phyloP scores from a whole-genome alignment of 1,140 invertebrate species.

The Gonioctena quinquepunctata region DNA sequence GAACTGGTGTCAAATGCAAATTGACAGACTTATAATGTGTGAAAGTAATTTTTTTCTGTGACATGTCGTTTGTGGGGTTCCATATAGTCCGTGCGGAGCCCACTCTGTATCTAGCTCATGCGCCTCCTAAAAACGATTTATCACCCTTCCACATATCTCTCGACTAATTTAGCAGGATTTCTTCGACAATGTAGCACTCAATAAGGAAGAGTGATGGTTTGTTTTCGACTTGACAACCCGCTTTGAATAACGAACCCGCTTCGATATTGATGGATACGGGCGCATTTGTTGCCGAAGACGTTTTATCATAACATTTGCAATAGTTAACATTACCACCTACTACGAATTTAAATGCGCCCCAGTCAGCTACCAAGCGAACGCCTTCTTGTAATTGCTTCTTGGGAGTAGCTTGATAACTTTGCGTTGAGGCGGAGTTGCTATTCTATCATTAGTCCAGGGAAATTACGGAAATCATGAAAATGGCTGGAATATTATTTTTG shows the following conservation, averaged over 20 bases:
- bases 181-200: conserved; percentile 9
- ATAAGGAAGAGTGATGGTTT: conserved; percentile 30
- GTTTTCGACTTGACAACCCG: conserved; percentile 23
- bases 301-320: conserved; percentile 28
- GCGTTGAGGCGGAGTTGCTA: not conserved
- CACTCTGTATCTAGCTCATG: too few species aligned
- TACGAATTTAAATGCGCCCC: conserved; percentile 17
- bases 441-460: not conserved
- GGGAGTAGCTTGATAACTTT: not conserved
- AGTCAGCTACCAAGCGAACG: conserved; percentile 26
- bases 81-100: too few species aligned
- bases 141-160: not conserved
- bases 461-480: too few species aligned
- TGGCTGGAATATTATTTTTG: too few species aligned
- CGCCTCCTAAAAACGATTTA: not conserved
- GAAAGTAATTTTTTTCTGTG: too few species aligned
- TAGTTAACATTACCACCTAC: conserved; percentile 31
- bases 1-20: too few species aligned
- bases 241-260: conserved; percentile 29
- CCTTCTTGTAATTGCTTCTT: conserved; percentile 12
- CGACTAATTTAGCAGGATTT: conserved; percentile 21
- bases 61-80: too few species aligned
- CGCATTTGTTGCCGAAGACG: conserved; percentile 24
- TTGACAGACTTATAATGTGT: too few species aligned
- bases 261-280: conserved; percentile 29